Base-by-base conservation (phyloP, 2,888 invertebrate genomes). In the Drosophila formosana region DNA sequence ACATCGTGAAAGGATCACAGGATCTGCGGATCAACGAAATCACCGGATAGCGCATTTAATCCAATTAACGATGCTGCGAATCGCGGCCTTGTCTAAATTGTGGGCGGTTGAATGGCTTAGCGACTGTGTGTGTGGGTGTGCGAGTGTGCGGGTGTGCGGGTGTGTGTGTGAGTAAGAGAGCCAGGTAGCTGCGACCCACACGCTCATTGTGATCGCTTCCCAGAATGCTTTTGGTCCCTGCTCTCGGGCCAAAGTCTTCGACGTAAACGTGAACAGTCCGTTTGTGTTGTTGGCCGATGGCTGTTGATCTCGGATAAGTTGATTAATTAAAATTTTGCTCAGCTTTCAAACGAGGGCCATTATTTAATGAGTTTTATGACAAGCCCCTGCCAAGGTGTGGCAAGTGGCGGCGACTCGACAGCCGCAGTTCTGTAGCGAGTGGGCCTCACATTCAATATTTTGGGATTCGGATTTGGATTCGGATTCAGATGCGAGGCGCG, bases 321-420 rank as follows among this genome's bases (percentile, higher is more conserved):
- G 81, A 88, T 88, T 84, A 87, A 88, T 89, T 87, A 88, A 84
- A 85, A 86, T 89, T 88, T 89, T 66, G 70, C 80, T 80, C 89
- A 86, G 85, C 88, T 81, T 73, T 76, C 80, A 52, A 85, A 77
- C 79, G 86, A 69, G 70, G 74, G 72, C 81, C 81, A 87, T 87
- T 89, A 87, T 89, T 89, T 85, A 89, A 87, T 87, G 86, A 85
- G 82, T 75, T 75, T 88, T 85, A 76, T 80, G 82, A 73, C 80
- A 82, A 74, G 69, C 74, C 78, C 46, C 55, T 70, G 75, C 13
- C 39, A 41, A 18, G 85, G 85, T 87, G 85, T 89, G 85, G 82
- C 82, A 73, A 61, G 74, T 76, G 63, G 66, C 67, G 63, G 66
- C 67, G 47, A 41, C 7, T 32, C 30, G 45, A 61, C 56, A n/a